Base-by-base conservation (phyloP, 2,113 vertebrate species). In the Poeciliopsis turrubarensis region DNA sequence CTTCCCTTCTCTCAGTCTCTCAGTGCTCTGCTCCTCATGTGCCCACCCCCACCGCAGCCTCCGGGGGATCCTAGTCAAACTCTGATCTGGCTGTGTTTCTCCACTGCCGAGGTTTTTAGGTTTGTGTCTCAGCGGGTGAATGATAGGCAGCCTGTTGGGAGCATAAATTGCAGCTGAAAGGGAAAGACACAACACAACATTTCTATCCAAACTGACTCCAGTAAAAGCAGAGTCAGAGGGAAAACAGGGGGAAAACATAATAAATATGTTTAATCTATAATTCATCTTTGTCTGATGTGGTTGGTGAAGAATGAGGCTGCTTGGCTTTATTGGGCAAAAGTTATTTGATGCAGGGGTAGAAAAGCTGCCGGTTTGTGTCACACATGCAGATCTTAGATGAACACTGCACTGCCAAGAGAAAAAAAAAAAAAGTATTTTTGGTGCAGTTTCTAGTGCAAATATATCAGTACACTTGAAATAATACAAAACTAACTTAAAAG, bases 151-250 rank as follows among this genome's bases (percentile, higher is more conserved):
- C 71, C 30, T 29, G 19, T 72, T 60, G 19, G 26, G 19, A 63
- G 79, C 61, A 47, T 70, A 54, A 74, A 66, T 63, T 68, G 25
- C 37, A 5, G 5, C 76, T 44, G 72, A 62, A 54, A 68, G 68
- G 75, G 22, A 11, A 32, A 29, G 5, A 0, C 54, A 27, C 30
- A 68, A 27, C 8, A 37, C 2, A 29, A 34, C 27, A 32, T 63
- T 27, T 63, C 61, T 29, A 57, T 34, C 4, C 57, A 31, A 70
- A 39, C n/a, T 8, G 2, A 29, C 15, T 19, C 61, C 34, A 62
- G 31, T 44, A 65, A 14, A 10, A 68, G 12, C 9, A 17, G 14
- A 61, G 11, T 68, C 29, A 44, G n/a, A 51, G 57, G 39, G 30
- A 12, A 3, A 10, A 15, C 11, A 29, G 3, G 61, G 39, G 2